These are phyloP conservation scores for Etheostoma perlongum DNA, from an alignment of 2,797 vertebrate species.

Conservation along the genomic window DNA sequence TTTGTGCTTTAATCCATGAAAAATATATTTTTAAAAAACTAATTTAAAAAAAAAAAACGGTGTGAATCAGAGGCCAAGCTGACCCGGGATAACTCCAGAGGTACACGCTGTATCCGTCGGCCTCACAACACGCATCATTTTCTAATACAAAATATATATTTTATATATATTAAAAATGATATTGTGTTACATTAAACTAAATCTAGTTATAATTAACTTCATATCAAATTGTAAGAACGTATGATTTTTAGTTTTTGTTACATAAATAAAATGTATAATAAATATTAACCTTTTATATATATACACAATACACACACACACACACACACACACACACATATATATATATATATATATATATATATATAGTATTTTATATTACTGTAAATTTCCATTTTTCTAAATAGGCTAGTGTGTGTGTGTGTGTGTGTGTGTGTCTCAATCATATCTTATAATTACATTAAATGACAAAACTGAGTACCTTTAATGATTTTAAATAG, in stretches of 20 bases:
- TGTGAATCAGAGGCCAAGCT: conserved; percentile 53
- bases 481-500: too few species aligned
- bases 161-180: too few species aligned
- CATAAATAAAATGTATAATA: neutral
- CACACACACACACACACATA: too few species aligned
- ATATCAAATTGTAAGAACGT: neutral
- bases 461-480: too few species aligned
- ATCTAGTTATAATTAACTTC: neutral
- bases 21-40: neutral
- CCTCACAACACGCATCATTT: neutral
- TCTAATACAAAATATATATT: neutral
- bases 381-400: too few species aligned
- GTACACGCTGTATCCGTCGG: too few species aligned
- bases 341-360: too few species aligned
- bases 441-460: too few species aligned
- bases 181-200: neutral
- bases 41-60: neutral
- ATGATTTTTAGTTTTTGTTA: neutral
- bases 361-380: neutral
- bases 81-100: conserved; percentile 22
- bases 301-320: neutral
- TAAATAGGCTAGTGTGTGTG: too few species aligned
- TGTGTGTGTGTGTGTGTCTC: too few species aligned
- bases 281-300: neutral
- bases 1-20: conserved; percentile 57